Evolutionary conservation across 2,113 vertebrate genomes (phyloP).

Genomic region (Haliaeetus leucogaster): DNA sequence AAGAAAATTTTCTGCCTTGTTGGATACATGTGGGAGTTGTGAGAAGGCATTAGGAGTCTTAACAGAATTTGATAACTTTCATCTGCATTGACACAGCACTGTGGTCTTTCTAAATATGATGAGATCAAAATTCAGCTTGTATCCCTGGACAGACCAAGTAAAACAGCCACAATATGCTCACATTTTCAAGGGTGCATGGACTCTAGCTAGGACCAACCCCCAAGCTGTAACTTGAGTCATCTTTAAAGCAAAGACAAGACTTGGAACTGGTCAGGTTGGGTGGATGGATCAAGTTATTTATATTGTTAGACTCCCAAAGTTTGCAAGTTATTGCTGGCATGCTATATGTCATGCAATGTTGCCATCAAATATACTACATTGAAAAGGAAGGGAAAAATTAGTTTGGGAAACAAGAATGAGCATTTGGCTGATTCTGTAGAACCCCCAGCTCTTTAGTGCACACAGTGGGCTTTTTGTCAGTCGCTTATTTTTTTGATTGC

Average conservation of each 20-base stretch:
- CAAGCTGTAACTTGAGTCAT: not conserved
- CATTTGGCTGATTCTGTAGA: not conserved
- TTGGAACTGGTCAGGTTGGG: not conserved
- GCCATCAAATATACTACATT: not conserved
- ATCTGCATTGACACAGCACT: not conserved
- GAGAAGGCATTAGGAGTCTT: not conserved
- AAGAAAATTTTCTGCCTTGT: not conserved
- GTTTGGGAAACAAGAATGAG: not conserved
- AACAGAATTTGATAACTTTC: not conserved
- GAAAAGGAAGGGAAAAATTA: not conserved
- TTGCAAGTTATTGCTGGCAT: not conserved
- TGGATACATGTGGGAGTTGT: not conserved
- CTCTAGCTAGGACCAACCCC: not conserved
- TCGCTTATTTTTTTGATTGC: not conserved
- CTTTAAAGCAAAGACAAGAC: not conserved
- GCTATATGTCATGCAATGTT: not conserved
- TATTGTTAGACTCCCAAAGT: not conserved
- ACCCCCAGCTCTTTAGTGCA: not conserved
- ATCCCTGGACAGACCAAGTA: not conserved
- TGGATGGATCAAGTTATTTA: not conserved
- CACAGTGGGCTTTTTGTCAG: not conserved
- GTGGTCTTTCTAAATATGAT: not conserved
- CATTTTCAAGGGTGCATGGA: not conserved
- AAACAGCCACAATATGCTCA: not conserved
- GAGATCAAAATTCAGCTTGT: not conserved